Evolutionary conservation across 1,140 invertebrate genomes (phyloP).

Genomic region (Drosophila athabasca): DNA sequence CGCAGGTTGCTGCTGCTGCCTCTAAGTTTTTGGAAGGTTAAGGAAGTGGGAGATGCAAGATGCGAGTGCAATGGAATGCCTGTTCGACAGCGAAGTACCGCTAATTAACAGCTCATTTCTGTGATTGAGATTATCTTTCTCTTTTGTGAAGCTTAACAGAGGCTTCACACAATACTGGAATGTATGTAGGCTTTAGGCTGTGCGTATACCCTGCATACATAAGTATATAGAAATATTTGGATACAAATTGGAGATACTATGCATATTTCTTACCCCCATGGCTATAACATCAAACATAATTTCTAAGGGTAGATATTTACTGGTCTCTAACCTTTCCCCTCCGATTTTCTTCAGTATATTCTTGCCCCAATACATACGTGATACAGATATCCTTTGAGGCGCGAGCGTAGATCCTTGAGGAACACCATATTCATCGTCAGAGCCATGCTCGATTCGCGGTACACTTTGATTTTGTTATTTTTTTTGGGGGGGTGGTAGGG

Average conservation of each 20-base stretch:
- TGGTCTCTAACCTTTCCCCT: neutral
- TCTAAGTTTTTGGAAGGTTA: neutral
- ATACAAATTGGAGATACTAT: no score
- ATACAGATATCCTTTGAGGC: slow-evolving; percentile 78
- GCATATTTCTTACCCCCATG: no score
- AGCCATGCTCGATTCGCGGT: slow-evolving; percentile 56
- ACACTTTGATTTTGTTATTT: slow-evolving; percentile 3
- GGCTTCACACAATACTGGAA: no score
- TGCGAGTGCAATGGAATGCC: neutral
- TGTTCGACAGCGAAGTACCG: no score
- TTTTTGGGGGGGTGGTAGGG: neutral
- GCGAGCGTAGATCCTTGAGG: slow-evolving; percentile 79
- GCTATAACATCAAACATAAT: no score
- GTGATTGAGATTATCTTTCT: no score
- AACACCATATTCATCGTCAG: slow-evolving; percentile 83
- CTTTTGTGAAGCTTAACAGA: no score
- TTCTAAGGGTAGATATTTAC: no score
- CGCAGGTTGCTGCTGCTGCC: neutral
- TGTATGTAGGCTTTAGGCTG: neutral
- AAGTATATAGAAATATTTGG: no score
- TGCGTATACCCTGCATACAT: neutral
- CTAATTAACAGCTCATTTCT: no score
- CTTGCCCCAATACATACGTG: slow-evolving; percentile 69
- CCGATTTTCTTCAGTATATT: neutral
- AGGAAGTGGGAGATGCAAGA: slow-evolving; percentile 1